Evolutionary conservation across 2,888 invertebrate genomes (phyloP), one percentile per base, ranked within the genome.

Genomic region (Acanthosepion esculentum): DNA sequence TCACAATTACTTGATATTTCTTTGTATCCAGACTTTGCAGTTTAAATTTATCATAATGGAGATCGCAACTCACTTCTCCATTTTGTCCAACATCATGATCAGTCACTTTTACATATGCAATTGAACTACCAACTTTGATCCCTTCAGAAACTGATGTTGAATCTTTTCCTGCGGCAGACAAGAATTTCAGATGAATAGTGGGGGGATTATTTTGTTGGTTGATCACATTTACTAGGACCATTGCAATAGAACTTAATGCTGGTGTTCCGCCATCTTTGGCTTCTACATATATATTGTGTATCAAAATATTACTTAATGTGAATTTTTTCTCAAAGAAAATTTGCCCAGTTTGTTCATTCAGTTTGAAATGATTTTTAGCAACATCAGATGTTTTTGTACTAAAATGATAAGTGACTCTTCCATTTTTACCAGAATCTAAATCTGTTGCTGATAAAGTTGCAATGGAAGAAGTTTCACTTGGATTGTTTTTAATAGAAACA

Each of bases 1-100:
- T 78, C n/a, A 78, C 78, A 78, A 78, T 78, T 78, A 78, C 78
- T 78, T 78, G 78, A n/a, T 78, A 78, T 78, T 78, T 78, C 78
- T 78, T 78, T 33, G 78, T 78, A 18, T 78, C 78, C n/a, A 78
- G 78, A 78, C 78, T 78, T 78, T 78, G 78, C 18, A 78, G 78
- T 78, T 78, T 78, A 78, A 78, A 78, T 78, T 78, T 78, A 78
- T 78, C 78, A 78, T 78, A 78, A 78, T 78, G 78, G n/a, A 78
- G 78, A n/a, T 78, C n/a, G 18, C 78, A 78, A n/a, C 12, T 78
- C n/a, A 78, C 78, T n/a, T 78, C 78, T 33, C 78, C 78, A 78
- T 78, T 78, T 78, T 78, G 78, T n/a, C 78, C 78, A 78, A 78
- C n/a, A 78, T 78, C 78, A 78, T 78, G 78, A n/a, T 78, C 78